phyloP scores from a whole-genome alignment of 2,888 invertebrate genomes.

The Dioctria rufipes region DNA sequence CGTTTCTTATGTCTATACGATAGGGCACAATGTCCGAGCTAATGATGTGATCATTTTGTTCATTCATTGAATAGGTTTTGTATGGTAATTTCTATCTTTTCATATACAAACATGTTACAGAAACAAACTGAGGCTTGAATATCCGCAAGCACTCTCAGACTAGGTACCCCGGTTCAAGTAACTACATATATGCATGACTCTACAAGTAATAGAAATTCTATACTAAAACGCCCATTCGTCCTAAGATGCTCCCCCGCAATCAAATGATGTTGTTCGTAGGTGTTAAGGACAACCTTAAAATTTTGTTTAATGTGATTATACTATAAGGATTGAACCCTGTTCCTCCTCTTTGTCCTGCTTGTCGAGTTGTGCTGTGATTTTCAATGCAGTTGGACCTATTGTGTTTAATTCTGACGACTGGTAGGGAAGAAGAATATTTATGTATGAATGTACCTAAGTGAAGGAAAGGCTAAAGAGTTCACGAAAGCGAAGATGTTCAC shows the following conservation, averaged over 20 bases:
- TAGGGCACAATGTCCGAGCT: slow-evolving; percentile 50
- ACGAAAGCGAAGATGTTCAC: slow-evolving; percentile 28
- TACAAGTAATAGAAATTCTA: slow-evolving; percentile 18
- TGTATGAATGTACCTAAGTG: slow-evolving; percentile 15
- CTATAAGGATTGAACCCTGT: slow-evolving; percentile 18
- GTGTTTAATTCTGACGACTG: background rate
- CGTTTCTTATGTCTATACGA: background rate
- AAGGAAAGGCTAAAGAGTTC: background rate
- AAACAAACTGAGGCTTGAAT: background rate
- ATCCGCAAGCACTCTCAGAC: background rate
- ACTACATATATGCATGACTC: background rate
- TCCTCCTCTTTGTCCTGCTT: background rate
- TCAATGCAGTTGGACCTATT: slow-evolving; percentile 41
- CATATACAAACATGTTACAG: background rate
- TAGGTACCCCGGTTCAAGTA: background rate
- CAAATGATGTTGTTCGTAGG: slow-evolving; percentile 59
- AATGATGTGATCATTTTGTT: slow-evolving; percentile 56
- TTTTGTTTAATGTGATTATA: slow-evolving; percentile 55
- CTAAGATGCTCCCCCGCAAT: slow-evolving; percentile 12
- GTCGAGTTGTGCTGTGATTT: slow-evolving; percentile 48
- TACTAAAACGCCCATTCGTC: background rate
- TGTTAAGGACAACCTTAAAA: slow-evolving; percentile 57
- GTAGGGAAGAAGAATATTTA: background rate
- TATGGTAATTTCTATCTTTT: slow-evolving; percentile 54
- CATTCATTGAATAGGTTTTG: slow-evolving; percentile 46